Evolutionary conservation across 2,113 vertebrate species (phyloP).

Genomic region (Hippocampus guttulatus): DNA sequence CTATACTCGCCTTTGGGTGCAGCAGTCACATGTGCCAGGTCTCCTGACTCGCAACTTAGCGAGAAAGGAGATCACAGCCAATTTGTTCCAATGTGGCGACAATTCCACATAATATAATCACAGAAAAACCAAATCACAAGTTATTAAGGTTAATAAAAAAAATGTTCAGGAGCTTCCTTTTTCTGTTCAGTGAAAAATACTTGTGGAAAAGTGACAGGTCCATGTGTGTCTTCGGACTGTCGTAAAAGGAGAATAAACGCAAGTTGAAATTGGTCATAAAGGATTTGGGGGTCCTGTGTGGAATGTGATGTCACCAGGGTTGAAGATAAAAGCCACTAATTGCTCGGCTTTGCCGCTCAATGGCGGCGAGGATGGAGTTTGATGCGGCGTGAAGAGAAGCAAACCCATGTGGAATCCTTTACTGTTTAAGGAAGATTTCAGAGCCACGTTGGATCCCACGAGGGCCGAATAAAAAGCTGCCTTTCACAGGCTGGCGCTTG

Average conservation of each 20-base stretch:
- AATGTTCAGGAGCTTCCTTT: background rate
- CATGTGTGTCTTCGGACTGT: background rate
- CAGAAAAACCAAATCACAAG: background rate
- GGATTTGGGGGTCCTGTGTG: slow-evolving; percentile 50
- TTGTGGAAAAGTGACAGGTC: background rate
- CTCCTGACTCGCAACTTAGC: slow-evolving; percentile 56
- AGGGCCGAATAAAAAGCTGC: slow-evolving; percentile 29
- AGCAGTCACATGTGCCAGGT: slow-evolving; percentile 55
- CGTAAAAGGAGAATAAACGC: slow-evolving; percentile 15
- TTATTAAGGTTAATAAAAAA: background rate
- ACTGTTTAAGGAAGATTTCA: slow-evolving; percentile 18
- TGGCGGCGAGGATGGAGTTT: slow-evolving; percentile 34
- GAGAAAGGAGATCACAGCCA: slow-evolving; percentile 41
- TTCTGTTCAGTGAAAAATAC: background rate
- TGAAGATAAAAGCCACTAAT: slow-evolving; percentile 68
- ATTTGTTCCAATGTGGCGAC: slow-evolving; percentile 51
- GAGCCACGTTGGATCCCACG: slow-evolving; percentile 29
- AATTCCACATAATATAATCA: slow-evolving; percentile 17
- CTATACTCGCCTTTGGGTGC: slow-evolving; percentile 23
- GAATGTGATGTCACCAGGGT: slow-evolving; percentile 56
- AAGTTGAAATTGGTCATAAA: slow-evolving; percentile 46
- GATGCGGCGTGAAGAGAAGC: slow-evolving; percentile 42
- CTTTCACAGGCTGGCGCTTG: slow-evolving; percentile 33
- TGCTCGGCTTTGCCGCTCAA: slow-evolving; percentile 54
- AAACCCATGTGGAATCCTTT: slow-evolving; percentile 34